phyloP scores from a whole-genome alignment of 2,113 vertebrate species.

The Zosterops japonicus region DNA sequence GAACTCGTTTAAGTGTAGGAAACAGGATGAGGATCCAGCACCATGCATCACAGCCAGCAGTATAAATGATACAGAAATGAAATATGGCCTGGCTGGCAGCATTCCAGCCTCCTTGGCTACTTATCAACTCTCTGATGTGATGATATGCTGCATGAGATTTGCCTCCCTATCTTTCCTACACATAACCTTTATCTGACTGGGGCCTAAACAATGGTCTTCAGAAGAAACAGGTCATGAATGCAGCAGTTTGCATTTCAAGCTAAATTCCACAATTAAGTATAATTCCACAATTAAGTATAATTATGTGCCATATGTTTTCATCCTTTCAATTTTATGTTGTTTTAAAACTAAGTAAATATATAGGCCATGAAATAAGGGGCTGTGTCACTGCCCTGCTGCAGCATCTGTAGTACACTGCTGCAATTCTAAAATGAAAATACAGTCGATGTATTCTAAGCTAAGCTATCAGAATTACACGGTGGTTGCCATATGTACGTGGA shows the following conservation, averaged over 20 bases:
- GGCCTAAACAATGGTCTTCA: background rate
- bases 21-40: background rate
- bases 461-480: background rate
- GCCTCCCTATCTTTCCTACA: background rate
- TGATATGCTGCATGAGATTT: background rate
- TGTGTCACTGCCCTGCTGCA: background rate
- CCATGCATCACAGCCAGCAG: background rate
- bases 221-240: background rate
- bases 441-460: background rate
- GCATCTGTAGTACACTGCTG: background rate
- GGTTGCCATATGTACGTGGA: background rate
- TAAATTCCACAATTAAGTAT: conserved; percentile 23
- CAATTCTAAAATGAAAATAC: background rate
- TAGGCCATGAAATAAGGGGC: background rate
- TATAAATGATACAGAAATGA: background rate
- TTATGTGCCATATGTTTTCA: background rate
- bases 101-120: background rate
- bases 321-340: background rate
- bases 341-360: background rate
- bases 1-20: background rate
- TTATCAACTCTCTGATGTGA: background rate
- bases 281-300: conserved; percentile 11
- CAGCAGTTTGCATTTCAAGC: background rate
- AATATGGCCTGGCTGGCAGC: background rate
- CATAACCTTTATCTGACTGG: background rate